Conservation (phyloP, 2,113 vertebrate species). For the Carollia perspicillata region DNA sequence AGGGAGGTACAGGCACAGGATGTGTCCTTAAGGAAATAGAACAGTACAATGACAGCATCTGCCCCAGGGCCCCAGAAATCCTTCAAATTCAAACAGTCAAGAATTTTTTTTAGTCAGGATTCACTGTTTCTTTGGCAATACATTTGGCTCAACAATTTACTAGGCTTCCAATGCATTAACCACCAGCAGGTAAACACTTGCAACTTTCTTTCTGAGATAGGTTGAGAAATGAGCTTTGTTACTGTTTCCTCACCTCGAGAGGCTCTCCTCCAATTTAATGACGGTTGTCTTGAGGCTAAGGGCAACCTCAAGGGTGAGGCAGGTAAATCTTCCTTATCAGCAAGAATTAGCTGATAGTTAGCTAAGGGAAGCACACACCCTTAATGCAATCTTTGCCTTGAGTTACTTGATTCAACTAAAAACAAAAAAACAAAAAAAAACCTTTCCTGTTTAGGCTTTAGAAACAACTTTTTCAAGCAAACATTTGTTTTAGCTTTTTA, state of each 20-base stretch:
- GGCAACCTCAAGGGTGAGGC: neutral
- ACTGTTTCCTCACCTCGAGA: neutral
- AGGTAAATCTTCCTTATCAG: slow-evolving; percentile 28
- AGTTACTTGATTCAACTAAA: slow-evolving; percentile 15
- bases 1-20: neutral
- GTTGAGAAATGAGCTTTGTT: neutral
- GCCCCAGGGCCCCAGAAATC: neutral
- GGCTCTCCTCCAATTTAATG: neutral
- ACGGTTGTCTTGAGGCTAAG: neutral
- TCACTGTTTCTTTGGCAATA: neutral
- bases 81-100: neutral
- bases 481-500: slow-evolving; percentile 6
- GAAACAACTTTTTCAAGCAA: slow-evolving; percentile 25
- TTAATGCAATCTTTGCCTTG: neutral
- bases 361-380: neutral
- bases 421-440: neutral
- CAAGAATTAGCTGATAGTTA: neutral
- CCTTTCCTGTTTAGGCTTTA: neutral
- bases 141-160: neutral
- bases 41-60: neutral
- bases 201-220: neutral
- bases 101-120: neutral
- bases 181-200: neutral
- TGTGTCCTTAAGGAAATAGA: neutral
- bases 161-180: slow-evolving; percentile 12